A percentile compares a stretch with the other conserved stretches of the same genome.
Evolutionary conservation across 2,797 vertebrate species (phyloP).

Genomic region (Trematomus bernacchii): DNA sequence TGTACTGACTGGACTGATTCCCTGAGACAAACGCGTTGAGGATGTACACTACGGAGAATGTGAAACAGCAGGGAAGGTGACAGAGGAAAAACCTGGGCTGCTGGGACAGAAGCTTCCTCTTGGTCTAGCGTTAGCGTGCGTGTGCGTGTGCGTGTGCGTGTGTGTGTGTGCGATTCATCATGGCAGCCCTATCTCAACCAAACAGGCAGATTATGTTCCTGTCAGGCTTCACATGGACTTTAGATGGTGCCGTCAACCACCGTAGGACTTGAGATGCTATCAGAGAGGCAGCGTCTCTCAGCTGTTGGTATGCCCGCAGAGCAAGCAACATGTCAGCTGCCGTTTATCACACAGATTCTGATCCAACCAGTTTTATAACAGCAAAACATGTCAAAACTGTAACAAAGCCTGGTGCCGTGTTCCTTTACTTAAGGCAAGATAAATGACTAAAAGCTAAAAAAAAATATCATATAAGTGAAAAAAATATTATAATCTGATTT

Average conservation of each 20-base stretch:
- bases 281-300: not conserved
- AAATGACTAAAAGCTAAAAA: not conserved
- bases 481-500: not conserved
- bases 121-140: no score
- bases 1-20: no score
- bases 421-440: not conserved
- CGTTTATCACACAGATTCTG: not conserved
- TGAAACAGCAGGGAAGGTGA: no score
- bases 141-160: no score
- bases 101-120: no score
- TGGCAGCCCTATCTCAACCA: not conserved
- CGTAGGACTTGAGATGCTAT: not conserved
- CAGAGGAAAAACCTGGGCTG: no score
- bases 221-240: not conserved
- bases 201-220: not conserved
- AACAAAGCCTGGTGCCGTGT: not conserved
- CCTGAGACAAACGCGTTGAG: no score
- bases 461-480: not conserved
- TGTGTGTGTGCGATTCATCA: not conserved
- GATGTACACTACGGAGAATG: no score
- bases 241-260: conserved; percentile 17
- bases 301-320: not conserved
- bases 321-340: not conserved
- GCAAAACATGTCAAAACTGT: not conserved
- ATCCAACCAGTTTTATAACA: not conserved